These are phyloP conservation scores for Nixonia krombeini DNA, from an alignment of 1,140 invertebrate genomes.

Conservation along the genomic window DNA sequence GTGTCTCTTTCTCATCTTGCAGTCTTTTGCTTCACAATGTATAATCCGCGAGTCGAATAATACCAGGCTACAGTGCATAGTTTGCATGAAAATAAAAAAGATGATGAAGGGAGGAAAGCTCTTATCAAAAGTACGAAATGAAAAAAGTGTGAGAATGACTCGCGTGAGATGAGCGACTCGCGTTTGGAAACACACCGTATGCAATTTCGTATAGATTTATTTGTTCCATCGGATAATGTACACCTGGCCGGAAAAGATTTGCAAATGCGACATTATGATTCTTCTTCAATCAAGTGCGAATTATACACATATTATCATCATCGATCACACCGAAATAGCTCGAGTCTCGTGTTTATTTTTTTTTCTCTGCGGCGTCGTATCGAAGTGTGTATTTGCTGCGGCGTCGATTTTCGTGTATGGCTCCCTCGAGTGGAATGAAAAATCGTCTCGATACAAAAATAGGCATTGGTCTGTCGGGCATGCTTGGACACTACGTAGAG, in stretches of 20 bases:
- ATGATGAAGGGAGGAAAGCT: no score
- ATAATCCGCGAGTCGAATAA: slow-evolving; percentile 45
- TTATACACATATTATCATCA: slow-evolving; percentile 49
- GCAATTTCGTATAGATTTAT: slow-evolving; percentile 54
- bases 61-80: slow-evolving; percentile 16
- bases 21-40: slow-evolving; percentile 52
- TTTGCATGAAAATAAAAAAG: slow-evolving; percentile 17
- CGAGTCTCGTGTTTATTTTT: slow-evolving; percentile 51
- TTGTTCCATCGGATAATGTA: slow-evolving; percentile 54
- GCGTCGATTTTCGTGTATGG: slow-evolving; percentile 36
- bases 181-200: slow-evolving; percentile 24
- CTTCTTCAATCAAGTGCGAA: slow-evolving; percentile 48
- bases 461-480: slow-evolving; percentile 51
- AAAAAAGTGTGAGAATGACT: no score
- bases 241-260: slow-evolving; percentile 56
- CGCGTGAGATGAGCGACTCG: no score
- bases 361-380: slow-evolving; percentile 43
- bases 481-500: slow-evolving; percentile 48
- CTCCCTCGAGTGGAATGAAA: slow-evolving; percentile 49
- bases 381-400: slow-evolving; percentile 21
- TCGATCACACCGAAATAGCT: slow-evolving; percentile 48
- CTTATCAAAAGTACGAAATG: no score
- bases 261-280: slow-evolving; percentile 53
- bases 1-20: slow-evolving; percentile 45
- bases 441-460: slow-evolving; percentile 55